A percentile compares a stretch with the other conserved stretches of the same genome.
phyloP scores from a whole-genome alignment of 2,113 vertebrate genomes.

The Tinamus guttatus region DNA sequence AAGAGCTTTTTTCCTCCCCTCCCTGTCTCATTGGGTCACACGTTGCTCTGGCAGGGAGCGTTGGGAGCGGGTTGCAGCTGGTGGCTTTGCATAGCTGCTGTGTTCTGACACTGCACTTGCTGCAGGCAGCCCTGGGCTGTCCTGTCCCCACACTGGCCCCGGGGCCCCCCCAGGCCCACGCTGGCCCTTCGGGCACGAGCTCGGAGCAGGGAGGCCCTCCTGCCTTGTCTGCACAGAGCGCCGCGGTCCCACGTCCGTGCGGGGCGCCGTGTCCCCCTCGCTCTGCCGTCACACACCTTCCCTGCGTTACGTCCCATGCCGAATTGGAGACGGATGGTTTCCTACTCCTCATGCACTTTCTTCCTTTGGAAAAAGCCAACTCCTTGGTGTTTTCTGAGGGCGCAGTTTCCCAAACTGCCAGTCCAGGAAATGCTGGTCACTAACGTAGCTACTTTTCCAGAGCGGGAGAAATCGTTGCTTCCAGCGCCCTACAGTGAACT shows the following conservation, averaged over 20 bases:
- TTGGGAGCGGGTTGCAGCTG: background rate
- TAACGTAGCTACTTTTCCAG: background rate
- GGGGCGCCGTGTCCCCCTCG: background rate
- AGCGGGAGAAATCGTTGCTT: background rate
- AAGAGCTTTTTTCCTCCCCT: background rate
- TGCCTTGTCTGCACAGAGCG: background rate
- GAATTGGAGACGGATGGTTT: background rate
- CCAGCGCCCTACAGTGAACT: background rate
- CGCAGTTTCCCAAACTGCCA: background rate
- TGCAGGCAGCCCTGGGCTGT: too few species aligned
- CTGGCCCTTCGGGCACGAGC: background rate
- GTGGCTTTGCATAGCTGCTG: background rate
- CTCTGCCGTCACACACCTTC: background rate
- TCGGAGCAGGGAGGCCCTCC: background rate
- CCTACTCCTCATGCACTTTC: background rate
- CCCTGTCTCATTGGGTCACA: background rate
- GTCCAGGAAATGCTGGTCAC: rapidly evolving
- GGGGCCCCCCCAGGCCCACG: background rate
- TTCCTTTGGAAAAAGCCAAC: background rate
- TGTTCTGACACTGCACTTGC: background rate
- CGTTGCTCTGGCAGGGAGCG: background rate
- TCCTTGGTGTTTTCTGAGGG: background rate
- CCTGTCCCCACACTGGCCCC: background rate
- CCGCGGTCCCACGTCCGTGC: background rate
- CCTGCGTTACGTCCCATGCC: rapidly evolving